Evolutionary conservation across 1,140 invertebrate species (phyloP).

Genomic region (Drosophila orosa): DNA sequence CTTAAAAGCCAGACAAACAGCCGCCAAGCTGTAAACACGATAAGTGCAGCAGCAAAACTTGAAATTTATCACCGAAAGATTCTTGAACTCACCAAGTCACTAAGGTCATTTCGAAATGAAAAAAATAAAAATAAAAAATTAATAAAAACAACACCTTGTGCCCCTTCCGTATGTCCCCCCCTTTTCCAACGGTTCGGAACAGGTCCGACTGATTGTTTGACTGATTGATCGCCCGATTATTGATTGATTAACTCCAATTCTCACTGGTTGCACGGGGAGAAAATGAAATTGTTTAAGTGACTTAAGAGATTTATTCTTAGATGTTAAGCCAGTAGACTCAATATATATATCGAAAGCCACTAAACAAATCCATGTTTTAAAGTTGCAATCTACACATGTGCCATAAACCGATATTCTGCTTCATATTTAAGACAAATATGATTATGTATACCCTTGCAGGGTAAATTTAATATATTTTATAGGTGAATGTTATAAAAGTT

Average conservation of each 20-base stretch:
- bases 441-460: no score
- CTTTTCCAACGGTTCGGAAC: neutral
- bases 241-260: conserved; percentile 47
- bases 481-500: no score
- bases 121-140: neutral
- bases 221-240: conserved; percentile 43
- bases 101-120: conserved; percentile 26
- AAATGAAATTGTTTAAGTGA: no score
- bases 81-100: conserved; percentile 40
- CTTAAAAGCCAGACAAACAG: conserved; percentile 36
- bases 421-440: no score
- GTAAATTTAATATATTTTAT: no score
- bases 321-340: no score
- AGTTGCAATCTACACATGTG: no score
- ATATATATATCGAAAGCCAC: no score
- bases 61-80: conserved; percentile 43
- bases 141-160: neutral
- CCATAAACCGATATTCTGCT: no score
- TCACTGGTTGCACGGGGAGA: conserved; percentile 8
- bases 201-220: conserved; percentile 45
- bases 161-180: neutral
- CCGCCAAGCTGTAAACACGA: conserved; percentile 26
- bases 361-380: no score
- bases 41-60: conserved; percentile 28
- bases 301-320: no score